Evolutionary conservation across 2,888 invertebrate genomes (phyloP), one percentile per base, ranked within the genome.

Genomic region (Ennomos fuscantarius): DNA sequence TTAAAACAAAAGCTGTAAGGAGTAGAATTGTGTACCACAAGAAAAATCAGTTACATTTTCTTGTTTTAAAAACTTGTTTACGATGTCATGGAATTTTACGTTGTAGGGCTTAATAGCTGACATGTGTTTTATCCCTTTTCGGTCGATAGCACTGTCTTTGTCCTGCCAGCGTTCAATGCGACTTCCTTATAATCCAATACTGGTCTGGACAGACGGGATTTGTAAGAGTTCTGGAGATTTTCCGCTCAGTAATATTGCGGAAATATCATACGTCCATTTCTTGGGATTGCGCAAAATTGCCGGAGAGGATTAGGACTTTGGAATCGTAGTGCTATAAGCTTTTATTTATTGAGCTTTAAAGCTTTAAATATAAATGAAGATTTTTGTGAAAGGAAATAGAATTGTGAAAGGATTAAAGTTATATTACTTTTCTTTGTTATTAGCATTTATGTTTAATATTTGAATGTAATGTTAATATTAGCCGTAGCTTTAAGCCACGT

Each of bases 11-110:
- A 33, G 0, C 0, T 0, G 15, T 65, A 77, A 61, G 71, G 64
- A 49, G 51, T n/a, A 67, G 57, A 69, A 70, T 74, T 0, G 1
- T 33, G 51, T 46, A 43, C 8, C 43, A 9, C 15, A 1, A 2
- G 31, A n/a, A 35, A 5, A 6, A 33, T 12, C 35, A 60, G 61
- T 33, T 62, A 63, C 68, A 78, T 79, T 63, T 78, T 62, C 65
- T 78, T 70, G 69, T 65, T 80, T 81, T 76, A 72, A 81, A 82
- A 74, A 73, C 72, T 72, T 83, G 77, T 88, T 84, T 87, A 86
- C 81, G 79, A 80, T 85, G 82, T 81, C 86, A 84, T 78, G 82
- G 85, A 86, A 84, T 89, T 89, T 89, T 86, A 86, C 77, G 86
- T 82, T 82, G 79, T 78, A 78, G 73, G 77, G 81, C 82, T 87